Evolutionary conservation across 2,113 vertebrate genomes (phyloP).

Genomic region (Indicator indicator): DNA sequence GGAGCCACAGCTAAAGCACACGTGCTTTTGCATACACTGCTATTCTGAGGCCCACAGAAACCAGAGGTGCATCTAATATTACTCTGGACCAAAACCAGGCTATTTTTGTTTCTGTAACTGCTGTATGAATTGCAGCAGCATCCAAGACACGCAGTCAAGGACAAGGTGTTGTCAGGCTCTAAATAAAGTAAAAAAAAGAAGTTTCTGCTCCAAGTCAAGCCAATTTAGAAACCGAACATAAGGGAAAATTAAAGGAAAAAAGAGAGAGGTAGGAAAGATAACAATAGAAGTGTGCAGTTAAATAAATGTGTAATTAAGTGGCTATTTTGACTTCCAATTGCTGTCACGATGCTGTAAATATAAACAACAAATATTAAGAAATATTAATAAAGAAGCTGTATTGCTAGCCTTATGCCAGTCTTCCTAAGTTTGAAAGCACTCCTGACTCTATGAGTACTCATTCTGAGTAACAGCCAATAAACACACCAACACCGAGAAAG

Average conservation of each 20-base stretch:
- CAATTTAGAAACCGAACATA: background rate
- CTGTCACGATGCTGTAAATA: background rate
- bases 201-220: background rate
- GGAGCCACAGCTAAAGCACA: background rate
- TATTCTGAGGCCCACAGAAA: background rate
- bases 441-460: background rate
- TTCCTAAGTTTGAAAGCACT: background rate
- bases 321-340: background rate
- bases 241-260: background rate
- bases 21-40: background rate
- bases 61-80: background rate
- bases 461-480: background rate
- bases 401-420: background rate
- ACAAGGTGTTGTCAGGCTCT: background rate
- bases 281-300: background rate
- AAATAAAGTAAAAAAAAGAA: background rate
- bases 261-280: background rate
- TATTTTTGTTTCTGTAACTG: background rate
- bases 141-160: background rate
- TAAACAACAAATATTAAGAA: background rate
- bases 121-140: background rate
- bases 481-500: background rate
- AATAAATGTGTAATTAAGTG: background rate
- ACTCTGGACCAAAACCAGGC: background rate
- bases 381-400: background rate